A percentile compares a stretch with the other conserved stretches of the same genome.
These are phyloP conservation scores for Camptogramma bilineatum DNA, from an alignment of 2,888 invertebrate genomes.

Conservation along the genomic window DNA sequence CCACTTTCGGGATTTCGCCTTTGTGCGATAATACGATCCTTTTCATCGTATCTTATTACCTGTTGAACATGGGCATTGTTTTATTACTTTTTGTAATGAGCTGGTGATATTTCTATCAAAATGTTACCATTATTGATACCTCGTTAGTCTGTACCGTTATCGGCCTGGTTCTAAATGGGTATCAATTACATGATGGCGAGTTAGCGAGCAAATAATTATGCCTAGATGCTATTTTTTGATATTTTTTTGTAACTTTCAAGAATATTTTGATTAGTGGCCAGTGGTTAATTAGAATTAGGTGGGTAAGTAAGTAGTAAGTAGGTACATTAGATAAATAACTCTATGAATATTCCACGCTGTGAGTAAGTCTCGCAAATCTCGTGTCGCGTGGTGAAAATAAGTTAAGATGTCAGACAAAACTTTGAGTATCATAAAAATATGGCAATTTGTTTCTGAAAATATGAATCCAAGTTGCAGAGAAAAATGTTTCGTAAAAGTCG, in stretches of 20 bases:
- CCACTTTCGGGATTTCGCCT: slow-evolving; percentile 65
- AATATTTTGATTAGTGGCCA: background rate
- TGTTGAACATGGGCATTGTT: slow-evolving; percentile 68
- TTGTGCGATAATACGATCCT: slow-evolving; percentile 69
- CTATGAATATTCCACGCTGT: background rate
- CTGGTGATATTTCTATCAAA: slow-evolving; percentile 32
- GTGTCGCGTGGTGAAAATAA: slow-evolving; percentile 27
- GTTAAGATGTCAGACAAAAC: slow-evolving; percentile 50
- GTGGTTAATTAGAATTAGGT: background rate
- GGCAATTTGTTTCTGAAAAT: slow-evolving; percentile 63
- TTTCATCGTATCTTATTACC: slow-evolving; percentile 73
- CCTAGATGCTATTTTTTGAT: background rate
- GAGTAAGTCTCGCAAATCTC: background rate
- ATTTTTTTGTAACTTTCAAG: background rate
- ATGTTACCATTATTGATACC: slow-evolving; percentile 26
- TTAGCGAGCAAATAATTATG: background rate
- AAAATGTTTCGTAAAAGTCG: slow-evolving; percentile 71
- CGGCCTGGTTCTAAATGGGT: slow-evolving; percentile 14
- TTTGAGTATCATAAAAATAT: slow-evolving; percentile 62
- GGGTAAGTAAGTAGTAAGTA: too few relatives aligned
- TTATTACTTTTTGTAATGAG: slow-evolving; percentile 55
- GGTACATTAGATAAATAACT: background rate
- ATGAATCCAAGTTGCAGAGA: slow-evolving; percentile 71
- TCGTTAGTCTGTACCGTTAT: slow-evolving; percentile 23
- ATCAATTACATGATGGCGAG: slow-evolving; percentile 8